Evolutionary conservation across 2,888 invertebrate species (phyloP).

Genomic region (Chalcosyrphus nemorum): DNA sequence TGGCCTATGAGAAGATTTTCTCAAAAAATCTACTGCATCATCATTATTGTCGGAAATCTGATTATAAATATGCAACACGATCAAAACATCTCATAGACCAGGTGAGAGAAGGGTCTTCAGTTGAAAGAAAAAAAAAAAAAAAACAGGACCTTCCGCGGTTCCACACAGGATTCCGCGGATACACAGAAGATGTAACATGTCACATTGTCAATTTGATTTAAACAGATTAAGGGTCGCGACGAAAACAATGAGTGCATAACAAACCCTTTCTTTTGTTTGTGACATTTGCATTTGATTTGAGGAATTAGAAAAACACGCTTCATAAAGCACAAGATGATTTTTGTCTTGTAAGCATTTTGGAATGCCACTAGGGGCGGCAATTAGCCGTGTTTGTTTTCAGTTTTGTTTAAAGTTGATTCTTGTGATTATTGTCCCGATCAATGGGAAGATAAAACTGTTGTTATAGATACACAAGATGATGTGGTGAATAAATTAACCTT

Average conservation of each 20-base stretch:
- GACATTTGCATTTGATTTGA: conserved; percentile 29
- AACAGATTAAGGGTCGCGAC: conserved; percentile 61
- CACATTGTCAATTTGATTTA: conserved; percentile 54
- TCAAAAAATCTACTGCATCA: conserved; percentile 52
- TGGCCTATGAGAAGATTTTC: conserved; percentile 54
- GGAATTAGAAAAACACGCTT: conserved; percentile 8
- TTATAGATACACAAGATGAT: background rate
- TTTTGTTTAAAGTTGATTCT: conserved; percentile 42
- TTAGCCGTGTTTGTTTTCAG: conserved; percentile 65
- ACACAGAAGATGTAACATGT: conserved; percentile 18
- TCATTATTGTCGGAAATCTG: conserved; percentile 59
- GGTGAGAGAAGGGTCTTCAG: conserved; percentile 31
- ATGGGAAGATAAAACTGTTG: conserved; percentile 47
- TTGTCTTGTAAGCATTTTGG: background rate
- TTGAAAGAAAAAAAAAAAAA: background rate
- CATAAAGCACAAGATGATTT: background rate
- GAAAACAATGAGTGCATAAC: conserved; percentile 38
- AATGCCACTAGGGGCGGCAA: conserved; percentile 47
- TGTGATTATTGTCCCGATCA: conserved; percentile 34
- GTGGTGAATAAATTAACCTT: conserved; percentile 51
- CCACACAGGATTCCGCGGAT: conserved; percentile 51
- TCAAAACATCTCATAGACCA: conserved; percentile 47
- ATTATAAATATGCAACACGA: conserved; percentile 57
- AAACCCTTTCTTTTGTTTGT: conserved; percentile 24
- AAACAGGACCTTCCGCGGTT: conserved; percentile 43